Conservation (phyloP, 2,113 vertebrate genomes). For the Actenoides hombroni region DNA sequence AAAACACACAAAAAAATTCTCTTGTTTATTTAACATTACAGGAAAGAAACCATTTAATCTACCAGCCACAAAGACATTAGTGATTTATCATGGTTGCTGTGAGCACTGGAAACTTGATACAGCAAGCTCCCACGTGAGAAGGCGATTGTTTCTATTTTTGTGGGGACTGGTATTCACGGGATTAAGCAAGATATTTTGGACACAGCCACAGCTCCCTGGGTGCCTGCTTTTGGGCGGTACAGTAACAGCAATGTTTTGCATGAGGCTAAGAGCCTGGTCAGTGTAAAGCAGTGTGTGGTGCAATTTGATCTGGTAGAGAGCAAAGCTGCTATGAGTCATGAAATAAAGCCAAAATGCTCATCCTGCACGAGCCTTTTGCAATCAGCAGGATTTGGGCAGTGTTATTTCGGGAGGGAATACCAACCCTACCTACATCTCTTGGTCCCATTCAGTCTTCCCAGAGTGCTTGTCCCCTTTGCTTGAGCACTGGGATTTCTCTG, state of each 20-base stretch:
- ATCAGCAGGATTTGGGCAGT: background rate
- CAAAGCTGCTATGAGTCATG: background rate
- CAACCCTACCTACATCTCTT: background rate
- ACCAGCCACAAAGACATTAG: background rate
- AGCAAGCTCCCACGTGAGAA: background rate
- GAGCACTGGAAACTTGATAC: conserved; percentile 10
- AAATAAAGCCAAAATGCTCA: background rate
- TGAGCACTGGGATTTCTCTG: background rate
- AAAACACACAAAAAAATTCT: background rate
- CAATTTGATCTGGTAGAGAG: background rate
- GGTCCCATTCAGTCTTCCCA: background rate
- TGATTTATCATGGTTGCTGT: background rate
- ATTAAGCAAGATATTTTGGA: conserved; percentile 29
- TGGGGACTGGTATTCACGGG: background rate
- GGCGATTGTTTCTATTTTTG: conserved; percentile 54
- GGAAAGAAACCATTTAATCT: background rate
- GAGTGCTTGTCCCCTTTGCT: background rate
- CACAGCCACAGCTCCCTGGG: background rate
- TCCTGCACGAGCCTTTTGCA: background rate
- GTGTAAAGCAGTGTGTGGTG: background rate
- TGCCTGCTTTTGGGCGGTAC: background rate
- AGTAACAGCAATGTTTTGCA: background rate
- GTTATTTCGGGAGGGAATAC: background rate
- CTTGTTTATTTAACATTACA: background rate
- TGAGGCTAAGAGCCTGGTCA: background rate